phyloP scores from a whole-genome alignment of 2,113 vertebrate species.

The Bostrychus sinensis region DNA sequence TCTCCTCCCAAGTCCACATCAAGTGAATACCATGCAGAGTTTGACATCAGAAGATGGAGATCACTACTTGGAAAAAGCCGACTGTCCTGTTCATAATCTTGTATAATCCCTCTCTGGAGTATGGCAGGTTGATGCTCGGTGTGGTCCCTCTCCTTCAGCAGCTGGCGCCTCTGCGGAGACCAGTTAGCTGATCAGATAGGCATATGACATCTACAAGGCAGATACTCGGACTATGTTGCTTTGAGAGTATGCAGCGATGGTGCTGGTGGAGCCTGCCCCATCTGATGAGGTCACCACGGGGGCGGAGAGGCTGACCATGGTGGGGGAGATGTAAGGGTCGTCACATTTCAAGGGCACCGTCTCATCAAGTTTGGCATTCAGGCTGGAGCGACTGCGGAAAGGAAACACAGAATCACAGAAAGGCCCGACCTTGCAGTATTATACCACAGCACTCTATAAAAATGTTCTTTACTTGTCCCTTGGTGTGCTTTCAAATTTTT shows the following conservation, averaged over 20 bases:
- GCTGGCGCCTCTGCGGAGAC: constrained; percentile 55
- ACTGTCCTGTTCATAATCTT: constrained; percentile 46
- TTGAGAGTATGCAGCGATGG: constrained; percentile 86
- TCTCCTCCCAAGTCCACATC: constrained; percentile 53
- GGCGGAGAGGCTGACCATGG: constrained; percentile 95
- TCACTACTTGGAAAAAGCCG: constrained; percentile 58
- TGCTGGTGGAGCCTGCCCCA: constrained; percentile 85
- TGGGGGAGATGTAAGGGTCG: constrained; percentile 92
- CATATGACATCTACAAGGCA: constrained; percentile 87
- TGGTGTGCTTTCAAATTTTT: not conserved
- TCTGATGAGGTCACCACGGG: constrained; percentile 90
- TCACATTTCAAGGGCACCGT: constrained; percentile 95
- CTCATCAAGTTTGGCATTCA: constrained; percentile 96
- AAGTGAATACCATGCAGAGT: constrained; percentile 71
- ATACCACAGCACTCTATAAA: not conserved
- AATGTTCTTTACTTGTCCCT: not conserved
- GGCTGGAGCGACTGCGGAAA: constrained; percentile 89
- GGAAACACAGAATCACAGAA: constrained; percentile 32
- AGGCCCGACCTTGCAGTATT: constrained; percentile 23
- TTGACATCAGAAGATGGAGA: constrained; percentile 74
- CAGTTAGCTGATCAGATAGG: constrained; percentile 60
- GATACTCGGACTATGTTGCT: constrained; percentile 98
- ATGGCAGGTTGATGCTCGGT: constrained; percentile 77
- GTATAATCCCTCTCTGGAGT: constrained; percentile 70
- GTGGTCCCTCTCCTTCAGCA: constrained; percentile 73